Evolutionary conservation across 30 jellyfish, hydroid and myxozoan genomes (phyloP).

Genomic region (Pelagia noctiluca): DNA sequence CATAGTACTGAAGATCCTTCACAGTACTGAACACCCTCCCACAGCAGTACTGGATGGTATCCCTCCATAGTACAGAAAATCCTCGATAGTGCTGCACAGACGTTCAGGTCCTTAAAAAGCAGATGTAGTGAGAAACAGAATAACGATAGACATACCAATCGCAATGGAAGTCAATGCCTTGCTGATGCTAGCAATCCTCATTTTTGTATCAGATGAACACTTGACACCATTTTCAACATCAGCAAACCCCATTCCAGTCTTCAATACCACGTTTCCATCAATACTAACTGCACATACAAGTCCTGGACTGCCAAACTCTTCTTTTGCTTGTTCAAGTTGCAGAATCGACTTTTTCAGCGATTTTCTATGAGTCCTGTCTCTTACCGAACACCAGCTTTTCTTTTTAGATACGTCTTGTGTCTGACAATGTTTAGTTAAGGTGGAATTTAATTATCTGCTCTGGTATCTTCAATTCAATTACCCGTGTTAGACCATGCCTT

Average conservation of each 20-base stretch:
- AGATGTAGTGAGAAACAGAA: not conserved
- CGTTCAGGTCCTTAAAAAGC: not conserved
- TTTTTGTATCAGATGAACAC: constrained; percentile 31
- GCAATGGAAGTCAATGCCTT: constrained; percentile 77
- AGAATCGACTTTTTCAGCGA: constrained; percentile 33
- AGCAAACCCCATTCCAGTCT: constrained; percentile 66
- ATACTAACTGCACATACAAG: constrained; percentile 61
- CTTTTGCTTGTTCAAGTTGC: constrained; percentile 59
- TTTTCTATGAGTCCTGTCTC: not conserved
- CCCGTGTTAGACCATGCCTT: no score
- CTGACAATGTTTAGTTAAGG: not conserved
- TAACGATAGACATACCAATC: constrained; percentile 38
- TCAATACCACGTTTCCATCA: constrained; percentile 61
- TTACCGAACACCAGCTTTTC: not conserved
- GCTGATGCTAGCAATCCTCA: constrained; percentile 88
- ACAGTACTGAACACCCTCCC: not conserved
- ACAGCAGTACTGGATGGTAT: not conserved
- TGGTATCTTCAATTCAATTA: no score
- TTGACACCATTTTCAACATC: constrained; percentile 75
- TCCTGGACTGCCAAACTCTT: constrained; percentile 76
- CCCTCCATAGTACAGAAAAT: not conserved
- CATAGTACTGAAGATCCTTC: not conserved
- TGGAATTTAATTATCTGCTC: no score
- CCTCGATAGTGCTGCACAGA: not conserved
- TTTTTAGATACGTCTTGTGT: not conserved